Conservation (phyloP, 2,113 vertebrate species). For the Syngnathus scovelli region DNA sequence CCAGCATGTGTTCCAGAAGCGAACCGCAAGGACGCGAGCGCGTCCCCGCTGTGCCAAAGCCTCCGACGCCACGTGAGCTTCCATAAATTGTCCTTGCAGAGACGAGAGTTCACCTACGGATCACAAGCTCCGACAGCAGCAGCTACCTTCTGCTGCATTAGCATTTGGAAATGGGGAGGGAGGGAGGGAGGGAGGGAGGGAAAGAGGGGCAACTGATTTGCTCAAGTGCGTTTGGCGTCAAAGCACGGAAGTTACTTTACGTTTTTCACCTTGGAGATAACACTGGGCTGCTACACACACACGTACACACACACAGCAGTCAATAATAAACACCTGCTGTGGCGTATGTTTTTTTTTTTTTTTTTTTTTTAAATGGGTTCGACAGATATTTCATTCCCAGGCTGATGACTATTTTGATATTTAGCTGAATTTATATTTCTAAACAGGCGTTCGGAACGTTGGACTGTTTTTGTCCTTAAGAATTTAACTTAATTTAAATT, state of each 20-base stretch:
- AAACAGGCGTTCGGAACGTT: too few relatives aligned
- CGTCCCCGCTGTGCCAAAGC: constrained; percentile 37
- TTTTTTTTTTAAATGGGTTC: too few relatives aligned
- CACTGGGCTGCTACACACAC: not conserved
- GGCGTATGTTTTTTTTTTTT: too few relatives aligned
- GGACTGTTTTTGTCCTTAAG: too few relatives aligned
- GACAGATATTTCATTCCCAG: too few relatives aligned
- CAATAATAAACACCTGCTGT: not conserved
- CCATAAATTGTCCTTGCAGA: constrained; percentile 44
- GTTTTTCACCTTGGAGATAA: constrained; percentile 1
- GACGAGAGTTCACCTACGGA: constrained; percentile 37
- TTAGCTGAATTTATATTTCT: too few relatives aligned
- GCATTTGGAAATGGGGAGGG: constrained; percentile 57
- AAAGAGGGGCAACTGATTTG: constrained; percentile 9
- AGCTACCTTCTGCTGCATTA: constrained; percentile 44
- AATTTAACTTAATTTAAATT: too few relatives aligned
- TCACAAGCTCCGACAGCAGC: constrained; percentile 40
- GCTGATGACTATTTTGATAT: too few relatives aligned
- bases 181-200: not conserved
- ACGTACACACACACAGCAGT: not conserved
- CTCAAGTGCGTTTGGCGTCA: constrained; percentile 59
- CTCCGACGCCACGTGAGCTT: constrained; percentile 50
- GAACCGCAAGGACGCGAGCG: constrained; percentile 42
- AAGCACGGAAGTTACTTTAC: constrained; percentile 15
- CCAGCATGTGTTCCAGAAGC: constrained; percentile 46